Conservation (phyloP, 2,888 invertebrate species). For the Geotrupes spiniger region DNA sequence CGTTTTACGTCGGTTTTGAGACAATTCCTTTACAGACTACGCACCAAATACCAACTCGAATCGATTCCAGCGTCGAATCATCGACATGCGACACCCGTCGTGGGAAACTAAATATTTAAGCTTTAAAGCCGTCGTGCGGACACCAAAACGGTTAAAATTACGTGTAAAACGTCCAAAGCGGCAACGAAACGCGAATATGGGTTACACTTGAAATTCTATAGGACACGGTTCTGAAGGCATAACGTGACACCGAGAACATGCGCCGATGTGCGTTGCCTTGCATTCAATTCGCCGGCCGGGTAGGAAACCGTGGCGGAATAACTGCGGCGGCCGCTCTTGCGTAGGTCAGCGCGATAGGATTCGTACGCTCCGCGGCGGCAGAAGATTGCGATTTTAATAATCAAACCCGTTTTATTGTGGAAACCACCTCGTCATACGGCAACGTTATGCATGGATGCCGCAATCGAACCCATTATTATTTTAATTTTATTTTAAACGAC, state of each 20-base stretch:
- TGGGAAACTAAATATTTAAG: too few species aligned
- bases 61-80: too few species aligned
- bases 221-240: background rate
- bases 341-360: background rate
- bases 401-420: conserved; percentile 10
- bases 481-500: conserved; percentile 9
- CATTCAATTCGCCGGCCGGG: background rate
- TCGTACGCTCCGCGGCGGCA: conserved; percentile 1
- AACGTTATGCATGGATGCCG: conserved; percentile 16
- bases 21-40: too few species aligned
- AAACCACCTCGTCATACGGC: conserved; percentile 10
- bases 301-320: background rate
- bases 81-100: too few species aligned
- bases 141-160: background rate
- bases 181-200: background rate
- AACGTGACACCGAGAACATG: background rate
- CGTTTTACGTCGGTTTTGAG: too few species aligned
- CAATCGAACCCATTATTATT: conserved; percentile 11
- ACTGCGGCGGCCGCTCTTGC: background rate
- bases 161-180: conserved; percentile 1
- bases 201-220: conserved; percentile 2
- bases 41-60: too few species aligned
- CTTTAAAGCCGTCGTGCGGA: too few species aligned
- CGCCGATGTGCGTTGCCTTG: background rate
- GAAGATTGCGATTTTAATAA: conserved; percentile 15